Evolutionary conservation across 2,888 invertebrate species (phyloP).

Genomic region (Drosophila pullipes): DNA sequence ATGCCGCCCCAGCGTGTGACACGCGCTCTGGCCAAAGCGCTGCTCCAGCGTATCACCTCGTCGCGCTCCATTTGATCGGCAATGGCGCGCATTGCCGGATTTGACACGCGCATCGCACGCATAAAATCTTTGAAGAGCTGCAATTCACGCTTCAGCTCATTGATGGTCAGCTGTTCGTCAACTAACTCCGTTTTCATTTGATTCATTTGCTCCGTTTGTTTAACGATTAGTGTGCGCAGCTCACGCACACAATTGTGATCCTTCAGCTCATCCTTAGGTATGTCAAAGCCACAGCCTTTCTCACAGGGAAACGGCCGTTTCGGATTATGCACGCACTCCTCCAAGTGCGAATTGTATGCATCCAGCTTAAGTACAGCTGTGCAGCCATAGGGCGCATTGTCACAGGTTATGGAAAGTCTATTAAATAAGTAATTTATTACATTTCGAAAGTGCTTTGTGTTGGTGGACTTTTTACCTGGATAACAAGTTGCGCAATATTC

Average conservation of each 20-base stretch:
- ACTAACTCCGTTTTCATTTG: slow-evolving; percentile 95
- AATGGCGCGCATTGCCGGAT: slow-evolving; percentile 95
- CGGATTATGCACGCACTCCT: slow-evolving; percentile 97
- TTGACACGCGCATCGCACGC: slow-evolving; percentile 96
- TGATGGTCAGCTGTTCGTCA: slow-evolving; percentile 94
- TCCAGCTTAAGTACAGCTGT: slow-evolving; percentile 94
- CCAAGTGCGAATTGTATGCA: slow-evolving; percentile 92
- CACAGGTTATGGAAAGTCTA: slow-evolving; percentile 95
- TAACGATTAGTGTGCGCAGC: slow-evolving; percentile 92
- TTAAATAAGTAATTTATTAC: neutral
- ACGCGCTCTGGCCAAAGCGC: slow-evolving; percentile 92
- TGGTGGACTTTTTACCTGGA: slow-evolving; percentile 88
- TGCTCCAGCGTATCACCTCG: slow-evolving; percentile 96
- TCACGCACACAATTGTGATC: slow-evolving; percentile 98
- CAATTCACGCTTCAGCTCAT: slow-evolving; percentile 95
- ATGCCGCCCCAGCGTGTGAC: slow-evolving; percentile 99
- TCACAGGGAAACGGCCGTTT: slow-evolving; percentile 97
- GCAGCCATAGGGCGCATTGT: slow-evolving; percentile 96
- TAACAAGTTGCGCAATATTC: slow-evolving; percentile 96
- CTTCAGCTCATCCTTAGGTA: slow-evolving; percentile 97
- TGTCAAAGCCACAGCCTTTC: slow-evolving; percentile 96
- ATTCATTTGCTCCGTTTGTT: slow-evolving; percentile 93
- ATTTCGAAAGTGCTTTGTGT: neutral
- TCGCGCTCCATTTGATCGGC: slow-evolving; percentile 98
- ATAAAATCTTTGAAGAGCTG: slow-evolving; percentile 96